Evolutionary conservation across 35 echinoderm and acorn worm species (phyloP).

Genomic region (Lytechinus variegatus): DNA sequence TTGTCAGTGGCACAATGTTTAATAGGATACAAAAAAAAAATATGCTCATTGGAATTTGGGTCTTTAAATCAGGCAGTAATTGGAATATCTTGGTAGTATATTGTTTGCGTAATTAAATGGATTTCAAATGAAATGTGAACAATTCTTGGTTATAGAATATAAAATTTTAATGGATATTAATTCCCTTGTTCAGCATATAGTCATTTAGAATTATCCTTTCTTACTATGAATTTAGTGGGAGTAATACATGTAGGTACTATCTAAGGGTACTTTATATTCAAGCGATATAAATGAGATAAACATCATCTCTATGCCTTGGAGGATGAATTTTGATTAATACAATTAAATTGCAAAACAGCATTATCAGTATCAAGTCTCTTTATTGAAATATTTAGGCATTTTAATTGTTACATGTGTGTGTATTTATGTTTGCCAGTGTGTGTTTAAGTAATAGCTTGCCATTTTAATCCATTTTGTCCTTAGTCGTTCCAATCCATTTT

Average conservation of each 20-base stretch:
- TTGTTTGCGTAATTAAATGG: too few species aligned
- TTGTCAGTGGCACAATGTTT: neutral
- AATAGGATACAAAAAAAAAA: neutral
- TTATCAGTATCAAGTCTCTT: neutral
- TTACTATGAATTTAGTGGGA: neutral
- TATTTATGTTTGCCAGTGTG: neutral
- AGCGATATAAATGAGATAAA: too few species aligned
- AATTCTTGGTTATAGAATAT: too few species aligned
- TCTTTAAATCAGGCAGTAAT: neutral
- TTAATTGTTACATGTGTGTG: neutral
- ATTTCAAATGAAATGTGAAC: too few species aligned
- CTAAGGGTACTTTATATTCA: neutral
- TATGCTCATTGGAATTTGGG: neutral
- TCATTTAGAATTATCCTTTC: neutral
- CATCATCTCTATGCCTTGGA: neutral
- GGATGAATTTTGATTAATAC: neutral
- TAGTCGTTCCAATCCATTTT: neutral
- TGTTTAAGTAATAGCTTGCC: neutral
- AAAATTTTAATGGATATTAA: neutral
- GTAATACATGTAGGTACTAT: neutral
- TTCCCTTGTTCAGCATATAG: neutral
- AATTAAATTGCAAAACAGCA: neutral
- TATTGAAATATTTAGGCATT: neutral
- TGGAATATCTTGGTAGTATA: too few species aligned
- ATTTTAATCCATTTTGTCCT: neutral